phyloP scores from a whole-genome alignment of 2,888 invertebrate species.

The Tricholauxania praeusta region DNA sequence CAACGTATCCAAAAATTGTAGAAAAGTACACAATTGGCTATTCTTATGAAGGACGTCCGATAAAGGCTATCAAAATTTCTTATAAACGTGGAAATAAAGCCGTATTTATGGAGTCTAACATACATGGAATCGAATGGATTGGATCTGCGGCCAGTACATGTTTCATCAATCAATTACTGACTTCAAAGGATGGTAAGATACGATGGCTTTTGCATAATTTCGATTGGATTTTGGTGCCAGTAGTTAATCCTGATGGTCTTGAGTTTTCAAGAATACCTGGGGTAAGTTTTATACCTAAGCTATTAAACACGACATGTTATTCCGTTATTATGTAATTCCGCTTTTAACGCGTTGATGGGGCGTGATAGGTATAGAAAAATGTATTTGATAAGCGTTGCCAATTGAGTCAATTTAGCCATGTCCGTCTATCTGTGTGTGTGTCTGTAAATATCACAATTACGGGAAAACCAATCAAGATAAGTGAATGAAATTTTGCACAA shows the following conservation, averaged over 20 bases:
- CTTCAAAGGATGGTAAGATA: too few species aligned
- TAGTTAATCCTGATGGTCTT: conserved; percentile 59
- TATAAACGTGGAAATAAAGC: conserved; percentile 68
- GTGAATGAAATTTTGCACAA: too few species aligned
- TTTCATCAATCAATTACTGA: conserved; percentile 79
- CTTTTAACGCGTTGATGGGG: too few species aligned
- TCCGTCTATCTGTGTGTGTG: too few species aligned
- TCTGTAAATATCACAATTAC: too few species aligned
- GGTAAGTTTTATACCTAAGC: too few species aligned
- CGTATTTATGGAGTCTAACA: conserved; percentile 76
- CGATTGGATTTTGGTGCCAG: conserved; percentile 58
- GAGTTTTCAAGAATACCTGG: conserved; percentile 46
- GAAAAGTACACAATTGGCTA: conserved; percentile 68
- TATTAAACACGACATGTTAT: neutral
- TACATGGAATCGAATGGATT: conserved; percentile 79
- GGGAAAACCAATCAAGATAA: too few species aligned
- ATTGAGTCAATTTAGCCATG: too few species aligned
- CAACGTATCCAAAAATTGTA: neutral
- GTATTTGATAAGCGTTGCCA: too few species aligned
- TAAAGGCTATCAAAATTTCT: conserved; percentile 71
- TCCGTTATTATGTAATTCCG: too few species aligned
- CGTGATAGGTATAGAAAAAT: too few species aligned
- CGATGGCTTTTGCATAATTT: too few species aligned
- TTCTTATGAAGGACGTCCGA: conserved; percentile 73
- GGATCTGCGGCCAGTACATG: conserved; percentile 77